Percentiles rank a stretch among this genome's conserved stretches.
These are phyloP conservation scores for Nephrotoma appendiculata DNA, from an alignment of 2,888 invertebrate genomes.

Conservation along the genomic window DNA sequence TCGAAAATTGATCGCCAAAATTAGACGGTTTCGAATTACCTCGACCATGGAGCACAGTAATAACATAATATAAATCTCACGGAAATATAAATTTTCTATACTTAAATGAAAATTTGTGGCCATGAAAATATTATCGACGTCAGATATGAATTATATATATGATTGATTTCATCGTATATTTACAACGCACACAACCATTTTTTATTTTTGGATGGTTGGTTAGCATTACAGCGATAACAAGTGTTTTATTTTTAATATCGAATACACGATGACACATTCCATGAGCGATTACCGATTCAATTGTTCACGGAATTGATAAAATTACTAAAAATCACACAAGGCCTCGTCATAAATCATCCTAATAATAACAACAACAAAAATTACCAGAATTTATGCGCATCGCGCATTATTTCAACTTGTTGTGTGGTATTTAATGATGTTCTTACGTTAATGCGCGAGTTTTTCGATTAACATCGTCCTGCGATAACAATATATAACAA, in stretches of 20 bases:
- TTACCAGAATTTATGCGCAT: background rate
- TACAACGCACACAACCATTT: background rate
- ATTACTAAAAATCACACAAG: background rate
- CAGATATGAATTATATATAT: background rate
- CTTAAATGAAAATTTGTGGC: background rate
- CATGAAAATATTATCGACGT: background rate
- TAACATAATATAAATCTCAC: background rate
- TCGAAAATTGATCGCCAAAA: background rate
- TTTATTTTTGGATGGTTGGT: background rate
- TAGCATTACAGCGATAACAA: background rate
- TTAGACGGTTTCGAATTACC: background rate
- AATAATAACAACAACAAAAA: background rate
- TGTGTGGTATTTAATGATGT: background rate
- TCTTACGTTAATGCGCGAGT: background rate
- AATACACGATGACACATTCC: background rate
- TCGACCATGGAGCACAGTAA: background rate
- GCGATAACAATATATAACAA: background rate
- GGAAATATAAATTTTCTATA: background rate
- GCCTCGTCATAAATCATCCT: background rate
- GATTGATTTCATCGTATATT: background rate
- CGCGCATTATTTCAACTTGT: background rate
- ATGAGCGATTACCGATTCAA: background rate
- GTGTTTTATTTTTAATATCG: background rate
- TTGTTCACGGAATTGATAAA: background rate
- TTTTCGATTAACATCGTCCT: background rate